Conservation (phyloP, 2,797 vertebrate species). For the Syndactyla subalaris region DNA sequence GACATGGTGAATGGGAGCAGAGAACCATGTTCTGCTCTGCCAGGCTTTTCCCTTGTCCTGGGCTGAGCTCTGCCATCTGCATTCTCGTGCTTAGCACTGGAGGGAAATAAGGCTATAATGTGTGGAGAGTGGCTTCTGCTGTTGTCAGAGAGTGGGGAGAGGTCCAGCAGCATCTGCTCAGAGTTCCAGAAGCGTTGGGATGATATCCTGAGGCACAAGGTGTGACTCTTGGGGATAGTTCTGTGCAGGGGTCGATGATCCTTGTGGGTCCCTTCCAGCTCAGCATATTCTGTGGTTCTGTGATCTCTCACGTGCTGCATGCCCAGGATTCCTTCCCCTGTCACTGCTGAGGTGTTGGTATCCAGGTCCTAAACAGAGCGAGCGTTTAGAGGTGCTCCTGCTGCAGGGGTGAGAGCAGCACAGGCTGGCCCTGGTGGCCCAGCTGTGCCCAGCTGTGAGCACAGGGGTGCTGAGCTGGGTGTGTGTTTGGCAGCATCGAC, state of each 20-base stretch:
- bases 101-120: not conserved
- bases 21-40: not conserved
- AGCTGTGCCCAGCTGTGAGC: not conserved
- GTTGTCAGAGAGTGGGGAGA: rapidly evolving
- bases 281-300: not conserved
- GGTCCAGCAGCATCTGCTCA: not conserved
- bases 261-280: not conserved
- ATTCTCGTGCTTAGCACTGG: not conserved
- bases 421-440: not conserved
- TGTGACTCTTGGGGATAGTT: not conserved
- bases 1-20: not conserved
- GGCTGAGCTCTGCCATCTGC: not conserved
- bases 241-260: not conserved
- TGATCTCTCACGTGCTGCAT: rapidly evolving
- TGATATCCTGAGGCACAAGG: not conserved
- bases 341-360: not conserved
- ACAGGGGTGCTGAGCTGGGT: not conserved
- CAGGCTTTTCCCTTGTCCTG: not conserved
- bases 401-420: rapidly evolving
- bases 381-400: not conserved
- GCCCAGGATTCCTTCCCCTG: not conserved
- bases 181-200: not conserved
- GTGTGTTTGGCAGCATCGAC: slow-evolving; percentile 86
- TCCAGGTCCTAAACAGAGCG: not conserved
- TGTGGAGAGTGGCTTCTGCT: not conserved